Percentiles rank a stretch among this genome's conserved stretches.
Conservation (phyloP, 1,140 invertebrate genomes). For the Bombus sibiricus region DNA sequence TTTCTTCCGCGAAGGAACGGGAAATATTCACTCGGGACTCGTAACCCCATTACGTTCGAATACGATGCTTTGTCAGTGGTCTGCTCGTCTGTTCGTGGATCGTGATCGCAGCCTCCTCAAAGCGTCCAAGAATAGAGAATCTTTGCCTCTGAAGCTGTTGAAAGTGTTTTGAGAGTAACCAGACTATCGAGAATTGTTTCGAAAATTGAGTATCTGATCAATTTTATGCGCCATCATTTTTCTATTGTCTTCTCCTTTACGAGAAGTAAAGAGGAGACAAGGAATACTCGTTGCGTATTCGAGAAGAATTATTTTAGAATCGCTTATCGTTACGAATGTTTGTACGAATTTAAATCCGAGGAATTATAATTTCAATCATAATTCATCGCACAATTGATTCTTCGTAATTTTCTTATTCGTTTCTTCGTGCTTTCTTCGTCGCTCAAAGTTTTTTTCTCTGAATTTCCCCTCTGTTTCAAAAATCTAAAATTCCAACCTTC, state of each 20-base stretch:
- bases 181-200: not conserved
- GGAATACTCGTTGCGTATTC: not conserved
- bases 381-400: no score
- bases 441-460: no score
- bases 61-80: constrained; percentile 35
- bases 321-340: no score
- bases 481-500: no score
- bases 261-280: not conserved
- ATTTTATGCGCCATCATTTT: not conserved
- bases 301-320: no score
- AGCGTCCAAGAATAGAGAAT: not conserved
- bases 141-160: not conserved
- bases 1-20: constrained; percentile 8
- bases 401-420: no score
- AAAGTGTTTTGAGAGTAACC: not conserved
- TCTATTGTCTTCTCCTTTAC: not conserved
- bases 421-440: no score
- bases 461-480: no score
- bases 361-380: no score
- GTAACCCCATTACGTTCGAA: constrained; percentile 37
- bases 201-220: not conserved
- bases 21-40: constrained; percentile 33
- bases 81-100: constrained; percentile 15
- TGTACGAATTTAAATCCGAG: no score
- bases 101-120: constrained; percentile 23